These are phyloP conservation scores for Catharus fuscescens DNA, from an alignment of 2,113 vertebrate genomes.

Conservation along the genomic window DNA sequence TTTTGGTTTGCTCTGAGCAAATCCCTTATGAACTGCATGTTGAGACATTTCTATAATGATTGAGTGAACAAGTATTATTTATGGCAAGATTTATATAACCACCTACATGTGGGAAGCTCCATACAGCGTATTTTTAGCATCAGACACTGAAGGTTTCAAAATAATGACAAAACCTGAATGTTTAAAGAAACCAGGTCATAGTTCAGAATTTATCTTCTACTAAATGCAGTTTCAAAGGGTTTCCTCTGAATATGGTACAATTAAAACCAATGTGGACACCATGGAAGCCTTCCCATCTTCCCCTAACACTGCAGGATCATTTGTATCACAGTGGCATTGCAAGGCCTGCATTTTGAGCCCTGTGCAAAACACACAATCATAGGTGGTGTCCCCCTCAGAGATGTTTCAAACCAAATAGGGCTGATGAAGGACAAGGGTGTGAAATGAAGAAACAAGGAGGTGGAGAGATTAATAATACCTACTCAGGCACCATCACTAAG, in stretches of 20 bases:
- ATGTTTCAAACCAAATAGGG: neutral
- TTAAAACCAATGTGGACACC: neutral
- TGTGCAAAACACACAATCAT: neutral
- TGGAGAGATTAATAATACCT: neutral
- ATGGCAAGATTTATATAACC: constrained; percentile 59
- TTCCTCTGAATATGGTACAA: neutral
- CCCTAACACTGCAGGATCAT: neutral
- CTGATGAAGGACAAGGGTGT: neutral
- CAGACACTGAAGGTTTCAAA: constrained; percentile 33
- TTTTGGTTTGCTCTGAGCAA: constrained; percentile 27
- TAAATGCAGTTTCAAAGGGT: neutral
- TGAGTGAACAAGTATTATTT: constrained; percentile 3
- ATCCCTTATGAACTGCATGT: constrained; percentile 17
- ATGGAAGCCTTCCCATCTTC: neutral
- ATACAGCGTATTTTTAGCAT: constrained; percentile 48
- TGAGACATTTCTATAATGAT: constrained; percentile 22
- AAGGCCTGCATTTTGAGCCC: neutral
- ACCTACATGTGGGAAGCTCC: neutral
- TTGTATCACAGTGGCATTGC: neutral
- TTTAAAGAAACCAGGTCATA: constrained; percentile 45
- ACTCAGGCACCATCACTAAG: neutral
- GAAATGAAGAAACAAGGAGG: neutral
- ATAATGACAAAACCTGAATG: constrained; percentile 15
- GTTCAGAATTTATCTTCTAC: neutral
- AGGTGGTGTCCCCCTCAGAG: neutral